Evolutionary conservation across 1,140 invertebrate species (phyloP), one percentile per base, ranked within the genome.

Genomic region (Penaeus indicus): DNA sequence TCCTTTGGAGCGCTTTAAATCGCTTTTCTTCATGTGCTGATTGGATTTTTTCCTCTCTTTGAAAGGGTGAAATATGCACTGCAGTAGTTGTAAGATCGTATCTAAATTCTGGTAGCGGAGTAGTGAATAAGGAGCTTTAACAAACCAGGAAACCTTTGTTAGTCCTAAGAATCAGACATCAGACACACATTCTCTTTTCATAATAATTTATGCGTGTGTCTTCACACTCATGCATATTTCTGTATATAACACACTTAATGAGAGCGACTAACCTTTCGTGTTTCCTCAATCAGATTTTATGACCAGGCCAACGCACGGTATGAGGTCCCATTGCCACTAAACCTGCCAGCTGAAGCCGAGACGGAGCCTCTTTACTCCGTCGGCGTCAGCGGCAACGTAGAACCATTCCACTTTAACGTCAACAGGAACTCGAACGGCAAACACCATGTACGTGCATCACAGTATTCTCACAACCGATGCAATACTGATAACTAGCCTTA

Each of bases 401-500:
- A 77, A 88, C 83, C 77, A 69, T 93, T 77, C 93, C 92, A 91
- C 92, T 93, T 91, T 19, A 91, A 91, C 13, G 92, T 93, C 32
- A 61, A 92, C 72, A 84, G 87, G 25, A 67, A 42, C 47, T 67
- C 87, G 60, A 88, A 54, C 22, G 81, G 69, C 18, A 88, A n/a
- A 47, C 81, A 84, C 61, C 7, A 8, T 84, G 81, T 88, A 84
- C 5, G 86, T 83, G 8, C 7, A 25, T 38, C n/a, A n/a, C 21
- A 92, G 75, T 92, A 91, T 21, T 90, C 67, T 7, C n/a, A n/a
- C n/a, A n/a, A n/a, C n/a, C n/a, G n/a, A n/a, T n/a, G n/a, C n/a
- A 72, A 72, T 64, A 82, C 61, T 19, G 10, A 42, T n/a, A 11
- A 54, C 10, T 1, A 54, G 11, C 54, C 54, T 54, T 0, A 13